phyloP scores from a whole-genome alignment of 2,113 vertebrate genomes.

The Microcebus ravelobensis region DNA sequence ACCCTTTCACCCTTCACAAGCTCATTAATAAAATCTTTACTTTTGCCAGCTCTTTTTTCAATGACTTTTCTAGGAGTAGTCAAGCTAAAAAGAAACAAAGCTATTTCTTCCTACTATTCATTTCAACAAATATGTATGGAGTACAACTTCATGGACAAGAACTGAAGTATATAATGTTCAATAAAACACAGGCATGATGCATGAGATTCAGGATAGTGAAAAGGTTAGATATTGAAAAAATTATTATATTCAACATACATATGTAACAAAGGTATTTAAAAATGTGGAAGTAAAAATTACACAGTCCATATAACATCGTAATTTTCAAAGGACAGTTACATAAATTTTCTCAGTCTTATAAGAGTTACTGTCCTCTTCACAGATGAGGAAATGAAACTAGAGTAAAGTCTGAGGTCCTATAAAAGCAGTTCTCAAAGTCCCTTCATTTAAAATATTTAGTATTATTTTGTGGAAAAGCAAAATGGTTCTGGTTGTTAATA shows the following conservation, averaged over 20 bases:
- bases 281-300: neutral
- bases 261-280: neutral
- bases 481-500: neutral
- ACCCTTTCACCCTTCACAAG: neutral
- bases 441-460: constrained; percentile 22
- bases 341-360: neutral
- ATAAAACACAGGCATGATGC: neutral
- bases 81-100: neutral
- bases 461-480: neutral
- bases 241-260: neutral
- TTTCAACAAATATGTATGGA: neutral
- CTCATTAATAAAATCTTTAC: neutral
- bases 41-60: neutral
- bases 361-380: neutral
- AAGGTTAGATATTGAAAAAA: neutral
- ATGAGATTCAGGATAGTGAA: neutral
- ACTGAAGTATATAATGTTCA: neutral
- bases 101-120: neutral
- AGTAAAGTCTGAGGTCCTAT: neutral
- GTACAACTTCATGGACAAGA: neutral
- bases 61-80: neutral
- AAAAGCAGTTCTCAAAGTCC: neutral
- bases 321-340: neutral
- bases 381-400: neutral
- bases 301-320: neutral